Evolutionary conservation across 64 coral and sea anemone genomes (phyloP).

Genomic region (Stichodactyla helianthus): DNA sequence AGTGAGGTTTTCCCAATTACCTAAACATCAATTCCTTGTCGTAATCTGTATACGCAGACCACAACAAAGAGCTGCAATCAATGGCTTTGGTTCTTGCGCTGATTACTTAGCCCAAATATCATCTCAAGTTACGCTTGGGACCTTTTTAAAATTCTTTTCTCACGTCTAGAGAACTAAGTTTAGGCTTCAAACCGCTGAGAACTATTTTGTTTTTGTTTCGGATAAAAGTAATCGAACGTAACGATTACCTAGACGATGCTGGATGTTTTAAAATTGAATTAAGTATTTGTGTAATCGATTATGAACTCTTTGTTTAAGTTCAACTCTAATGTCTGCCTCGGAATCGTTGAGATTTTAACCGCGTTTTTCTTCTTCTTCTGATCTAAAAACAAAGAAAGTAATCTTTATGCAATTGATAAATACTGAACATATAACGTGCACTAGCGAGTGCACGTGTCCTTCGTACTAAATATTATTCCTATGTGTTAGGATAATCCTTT

Average conservation of each 20-base stretch:
- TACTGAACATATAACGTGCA: neutral
- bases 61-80: conserved; percentile 9
- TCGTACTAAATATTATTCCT: neutral
- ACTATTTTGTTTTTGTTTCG: neutral
- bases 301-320: conserved; percentile 10
- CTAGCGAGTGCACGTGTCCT: neutral
- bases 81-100: neutral
- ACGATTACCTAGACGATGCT: neutral
- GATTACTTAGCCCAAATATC: conserved; percentile 3
- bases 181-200: neutral
- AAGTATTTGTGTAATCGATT: neutral
- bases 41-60: neutral
- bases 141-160: conserved; percentile 20
- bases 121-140: conserved; percentile 21
- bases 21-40: conserved; percentile 4
- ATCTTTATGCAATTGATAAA: neutral
- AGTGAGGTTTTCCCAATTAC: conserved; percentile 25
- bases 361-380: neutral
- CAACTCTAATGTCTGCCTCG: neutral
- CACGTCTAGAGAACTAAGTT: conserved; percentile 2
- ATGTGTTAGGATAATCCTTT: neutral
- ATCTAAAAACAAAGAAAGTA: neutral
- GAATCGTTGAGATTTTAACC: neutral
- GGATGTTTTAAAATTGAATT: neutral
- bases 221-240: neutral